Evolutionary conservation across 2,797 vertebrate genomes (phyloP).

Genomic region (Alfaro cultratus): DNA sequence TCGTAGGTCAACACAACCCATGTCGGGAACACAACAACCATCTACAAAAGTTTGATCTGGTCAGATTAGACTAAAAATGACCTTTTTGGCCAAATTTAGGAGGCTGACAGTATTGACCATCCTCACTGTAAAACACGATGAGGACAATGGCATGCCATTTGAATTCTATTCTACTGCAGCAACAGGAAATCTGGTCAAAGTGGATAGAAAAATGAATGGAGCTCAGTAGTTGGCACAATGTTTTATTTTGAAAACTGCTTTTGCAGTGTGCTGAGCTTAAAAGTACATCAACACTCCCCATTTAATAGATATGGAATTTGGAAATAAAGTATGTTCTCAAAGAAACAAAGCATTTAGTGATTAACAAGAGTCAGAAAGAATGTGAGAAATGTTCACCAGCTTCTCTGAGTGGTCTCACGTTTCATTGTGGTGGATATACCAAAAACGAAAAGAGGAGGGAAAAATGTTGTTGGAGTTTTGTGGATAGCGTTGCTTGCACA

Average conservation of each 20-base stretch:
- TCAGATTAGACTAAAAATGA: not conserved
- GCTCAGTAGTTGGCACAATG: not conserved
- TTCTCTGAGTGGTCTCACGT: conserved; percentile 73
- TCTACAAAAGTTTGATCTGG: not conserved
- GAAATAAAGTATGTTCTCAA: not conserved
- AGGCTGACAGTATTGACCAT: not conserved
- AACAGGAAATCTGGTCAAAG: not conserved
- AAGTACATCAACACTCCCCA: not conserved
- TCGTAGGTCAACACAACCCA: not conserved
- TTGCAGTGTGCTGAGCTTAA: not conserved
- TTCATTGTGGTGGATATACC: conserved; percentile 61
- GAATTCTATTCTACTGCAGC: not conserved
- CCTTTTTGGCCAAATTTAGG: not conserved
- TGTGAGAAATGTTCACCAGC: conserved; percentile 69
- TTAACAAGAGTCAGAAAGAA: conserved; percentile 60
- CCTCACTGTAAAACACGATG: not conserved
- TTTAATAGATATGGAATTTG: not conserved
- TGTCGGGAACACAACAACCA: not conserved
- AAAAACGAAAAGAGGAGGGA: conserved; percentile 45
- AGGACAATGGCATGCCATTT: not conserved
- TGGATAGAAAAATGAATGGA: not conserved
- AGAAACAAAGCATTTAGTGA: conserved; percentile 43
- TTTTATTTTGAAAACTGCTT: not conserved
- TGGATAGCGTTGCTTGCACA: conserved; percentile 61
- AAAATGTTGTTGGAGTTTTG: conserved; percentile 51